Conservation (phyloP, 2,888 invertebrate genomes). For the Panorpa germanica region DNA sequence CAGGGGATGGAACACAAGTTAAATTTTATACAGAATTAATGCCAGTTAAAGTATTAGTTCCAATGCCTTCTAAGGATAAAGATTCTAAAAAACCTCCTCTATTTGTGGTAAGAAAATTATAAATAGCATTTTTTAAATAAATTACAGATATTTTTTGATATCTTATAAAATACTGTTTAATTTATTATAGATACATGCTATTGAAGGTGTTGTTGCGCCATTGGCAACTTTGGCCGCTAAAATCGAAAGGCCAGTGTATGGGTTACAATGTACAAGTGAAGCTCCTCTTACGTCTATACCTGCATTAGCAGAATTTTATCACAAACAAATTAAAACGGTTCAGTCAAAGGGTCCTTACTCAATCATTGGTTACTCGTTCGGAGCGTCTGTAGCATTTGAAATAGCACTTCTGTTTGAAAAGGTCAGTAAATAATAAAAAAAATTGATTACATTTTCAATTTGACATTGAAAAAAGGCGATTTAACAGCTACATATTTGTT, state of each 20-base stretch:
- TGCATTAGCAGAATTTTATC: conserved; percentile 52
- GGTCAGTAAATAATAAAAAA: conserved; percentile 20
- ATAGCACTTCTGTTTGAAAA: conserved; percentile 74
- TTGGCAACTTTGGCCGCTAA: conserved; percentile 51
- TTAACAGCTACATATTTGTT: background rate
- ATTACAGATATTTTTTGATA: too few relatives aligned
- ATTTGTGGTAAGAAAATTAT: conserved; percentile 30
- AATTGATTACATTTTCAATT: conserved; percentile 13
- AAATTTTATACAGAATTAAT: conserved; percentile 45
- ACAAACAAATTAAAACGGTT: conserved; percentile 49
- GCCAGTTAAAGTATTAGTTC: conserved; percentile 51
- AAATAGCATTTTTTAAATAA: too few relatives aligned
- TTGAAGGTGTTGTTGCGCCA: conserved; percentile 67
- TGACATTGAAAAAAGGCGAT: background rate
- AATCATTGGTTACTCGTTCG: conserved; percentile 89
- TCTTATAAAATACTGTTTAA: conserved; percentile 1
- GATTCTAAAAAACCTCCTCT: conserved; percentile 28
- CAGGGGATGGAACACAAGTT: conserved; percentile 30
- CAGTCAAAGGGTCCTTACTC: conserved; percentile 74
- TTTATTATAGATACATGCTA: conserved; percentile 45
- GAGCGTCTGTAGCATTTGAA: conserved; percentile 86
- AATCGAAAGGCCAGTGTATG: conserved; percentile 61
- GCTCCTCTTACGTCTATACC: conserved; percentile 55
- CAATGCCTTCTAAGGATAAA: conserved; percentile 36
- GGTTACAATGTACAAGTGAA: conserved; percentile 70